These are phyloP conservation scores for Alosa sapidissima DNA, from an alignment of 2,797 vertebrate species.

Conservation along the genomic window DNA sequence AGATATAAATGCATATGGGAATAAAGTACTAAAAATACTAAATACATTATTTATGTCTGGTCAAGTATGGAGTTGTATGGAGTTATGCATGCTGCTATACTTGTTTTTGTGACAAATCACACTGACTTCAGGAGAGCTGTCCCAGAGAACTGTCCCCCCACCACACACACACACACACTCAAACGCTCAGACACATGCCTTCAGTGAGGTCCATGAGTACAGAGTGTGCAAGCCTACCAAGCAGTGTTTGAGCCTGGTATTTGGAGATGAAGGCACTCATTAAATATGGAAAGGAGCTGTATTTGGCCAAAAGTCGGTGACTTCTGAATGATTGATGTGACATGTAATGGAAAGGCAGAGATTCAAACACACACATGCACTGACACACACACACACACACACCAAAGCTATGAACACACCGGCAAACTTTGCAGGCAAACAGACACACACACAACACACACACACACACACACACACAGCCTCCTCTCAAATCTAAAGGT, in stretches of 20 bases:
- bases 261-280: slow-evolving; percentile 68
- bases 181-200: neutral
- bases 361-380: slow-evolving; percentile 37
- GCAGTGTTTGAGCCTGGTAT: slow-evolving; percentile 22
- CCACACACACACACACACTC: neutral
- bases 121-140: neutral
- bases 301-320: slow-evolving; percentile 72
- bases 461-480: neutral
- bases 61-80: no score
- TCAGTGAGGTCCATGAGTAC: neutral
- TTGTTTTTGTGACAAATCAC: neutral
- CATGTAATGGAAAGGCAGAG: slow-evolving; percentile 67
- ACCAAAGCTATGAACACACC: neutral
- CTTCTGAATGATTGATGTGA: slow-evolving; percentile 72
- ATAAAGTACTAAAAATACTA: neutral
- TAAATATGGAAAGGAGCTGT: slow-evolving; percentile 70
- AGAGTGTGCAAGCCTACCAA: neutral
- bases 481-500: neutral
- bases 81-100: neutral
- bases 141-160: neutral
- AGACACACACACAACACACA: slow-evolving; percentile 1
- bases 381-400: neutral
- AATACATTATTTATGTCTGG: no score
- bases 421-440: neutral
- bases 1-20: neutral